Evolutionary conservation across 2,797 vertebrate genomes (phyloP).

Genomic region (Cetoscarus ocellatus): DNA sequence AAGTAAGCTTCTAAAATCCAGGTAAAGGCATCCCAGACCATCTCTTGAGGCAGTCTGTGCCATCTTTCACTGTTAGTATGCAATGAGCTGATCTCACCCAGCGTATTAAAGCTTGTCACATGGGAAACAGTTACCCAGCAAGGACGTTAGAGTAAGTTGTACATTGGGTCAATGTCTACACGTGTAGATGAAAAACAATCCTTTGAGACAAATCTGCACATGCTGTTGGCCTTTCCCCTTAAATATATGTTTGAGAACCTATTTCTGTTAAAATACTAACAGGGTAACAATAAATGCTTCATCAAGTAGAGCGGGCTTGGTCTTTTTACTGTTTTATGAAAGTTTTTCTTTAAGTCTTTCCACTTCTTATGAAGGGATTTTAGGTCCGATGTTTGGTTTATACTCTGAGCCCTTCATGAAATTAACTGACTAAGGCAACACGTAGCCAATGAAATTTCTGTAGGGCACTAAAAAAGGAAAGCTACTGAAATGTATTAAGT

Average conservation of each 20-base stretch:
- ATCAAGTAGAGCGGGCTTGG: slow-evolving; percentile 66
- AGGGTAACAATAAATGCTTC: slow-evolving; percentile 71
- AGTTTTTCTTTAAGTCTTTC: slow-evolving; percentile 65
- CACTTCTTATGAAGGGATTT: slow-evolving; percentile 61
- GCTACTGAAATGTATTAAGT: slow-evolving; percentile 39
- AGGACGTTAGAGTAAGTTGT: no score
- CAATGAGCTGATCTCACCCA: no score
- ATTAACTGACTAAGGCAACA: slow-evolving; percentile 81
- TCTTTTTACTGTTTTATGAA: slow-evolving; percentile 59
- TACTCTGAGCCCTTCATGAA: slow-evolving; percentile 75
- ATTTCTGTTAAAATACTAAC: slow-evolving; percentile 61
- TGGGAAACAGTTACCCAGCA: no score
- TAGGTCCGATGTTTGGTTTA: slow-evolving; percentile 68
- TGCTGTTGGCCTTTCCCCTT: slow-evolving; percentile 63
- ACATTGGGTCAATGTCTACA: slow-evolving; percentile 15
- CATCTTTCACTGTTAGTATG: no score
- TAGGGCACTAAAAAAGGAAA: slow-evolving; percentile 49
- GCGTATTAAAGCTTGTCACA: no score
- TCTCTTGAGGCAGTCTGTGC: no score
- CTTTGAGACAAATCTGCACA: slow-evolving; percentile 68
- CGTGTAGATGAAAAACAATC: slow-evolving; percentile 61
- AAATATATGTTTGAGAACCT: slow-evolving; percentile 40
- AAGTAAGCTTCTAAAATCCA: no score
- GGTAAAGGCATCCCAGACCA: no score
- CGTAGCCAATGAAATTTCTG: slow-evolving; percentile 48